Evolutionary conservation across 2,113 vertebrate genomes (phyloP).

Genomic region (Spermophilus dauricus): DNA sequence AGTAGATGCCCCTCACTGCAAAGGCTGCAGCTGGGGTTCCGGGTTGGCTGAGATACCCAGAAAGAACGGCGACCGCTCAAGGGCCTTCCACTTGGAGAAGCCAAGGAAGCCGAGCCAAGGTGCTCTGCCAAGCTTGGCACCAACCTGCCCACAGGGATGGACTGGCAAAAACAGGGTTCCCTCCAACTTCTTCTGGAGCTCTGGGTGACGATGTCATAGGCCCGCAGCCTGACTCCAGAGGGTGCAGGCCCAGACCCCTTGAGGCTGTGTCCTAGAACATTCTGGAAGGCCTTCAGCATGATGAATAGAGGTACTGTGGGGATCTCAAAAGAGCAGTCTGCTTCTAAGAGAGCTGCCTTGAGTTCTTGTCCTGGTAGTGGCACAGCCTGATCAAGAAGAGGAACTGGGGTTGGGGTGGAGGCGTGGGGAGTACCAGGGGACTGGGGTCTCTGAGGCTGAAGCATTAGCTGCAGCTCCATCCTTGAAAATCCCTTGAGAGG

Average conservation of each 20-base stretch:
- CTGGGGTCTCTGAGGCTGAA: not conserved
- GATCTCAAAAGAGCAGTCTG: not conserved
- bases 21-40: not conserved
- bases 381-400: not conserved
- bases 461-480: not conserved
- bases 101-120: constrained; percentile 40
- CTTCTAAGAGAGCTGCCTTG: not conserved
- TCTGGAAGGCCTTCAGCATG: not conserved
- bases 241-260: not conserved
- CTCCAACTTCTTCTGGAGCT: not conserved
- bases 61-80: constrained; percentile 61
- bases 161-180: not conserved
- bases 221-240: not conserved
- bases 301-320: not conserved
- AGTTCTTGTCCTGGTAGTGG: not conserved
- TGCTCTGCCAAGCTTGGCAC: constrained; percentile 40
- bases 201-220: too few relatives aligned
- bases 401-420: too few relatives aligned
- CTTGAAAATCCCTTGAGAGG: not conserved
- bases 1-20: not conserved
- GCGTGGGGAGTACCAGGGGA: not conserved
- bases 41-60: constrained; percentile 66
- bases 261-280: not conserved
- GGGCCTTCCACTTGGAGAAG: constrained; percentile 64
- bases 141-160: not conserved